phyloP scores from a whole-genome alignment of 2,888 invertebrate species.

The Oligia strigilis region DNA sequence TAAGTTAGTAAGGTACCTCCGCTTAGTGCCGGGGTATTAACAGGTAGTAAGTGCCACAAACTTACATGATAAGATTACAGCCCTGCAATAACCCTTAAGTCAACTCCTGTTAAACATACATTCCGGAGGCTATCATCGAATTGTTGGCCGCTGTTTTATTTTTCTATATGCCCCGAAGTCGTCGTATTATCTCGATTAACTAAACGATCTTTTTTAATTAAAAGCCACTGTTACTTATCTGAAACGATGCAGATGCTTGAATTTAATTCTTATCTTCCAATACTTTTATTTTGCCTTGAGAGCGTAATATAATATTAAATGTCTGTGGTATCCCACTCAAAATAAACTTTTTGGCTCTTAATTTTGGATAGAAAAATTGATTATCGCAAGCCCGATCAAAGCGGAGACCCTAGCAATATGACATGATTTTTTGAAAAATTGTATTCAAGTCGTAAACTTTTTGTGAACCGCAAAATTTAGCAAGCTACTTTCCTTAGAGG shows the following conservation, averaged over 20 bases:
- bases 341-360: background rate
- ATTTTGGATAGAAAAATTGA: background rate
- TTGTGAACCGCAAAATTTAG: background rate
- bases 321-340: constrained; percentile 1
- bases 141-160: constrained; percentile 25
- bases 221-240: constrained; percentile 21
- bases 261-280: constrained; percentile 12
- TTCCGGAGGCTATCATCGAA: constrained; percentile 27
- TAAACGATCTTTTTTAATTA: constrained; percentile 46
- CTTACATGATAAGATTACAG: constrained; percentile 59
- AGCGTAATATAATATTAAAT: constrained; percentile 21
- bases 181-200: constrained; percentile 41
- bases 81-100: constrained; percentile 53
- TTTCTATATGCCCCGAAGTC: constrained; percentile 23
- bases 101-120: constrained; percentile 39
- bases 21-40: constrained; percentile 42
- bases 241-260: constrained; percentile 8
- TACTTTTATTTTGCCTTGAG: background rate
- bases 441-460: constrained; percentile 20
- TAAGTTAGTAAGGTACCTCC: constrained; percentile 35
- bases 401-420: constrained; percentile 6
- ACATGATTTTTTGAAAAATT: constrained; percentile 9
- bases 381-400: constrained; percentile 13
- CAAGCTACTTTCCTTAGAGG: background rate
- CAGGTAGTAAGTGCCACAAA: constrained; percentile 54